These are phyloP conservation scores for Sigmodon hispidus DNA, from an alignment of 2,113 vertebrate genomes.

Conservation along the genomic window DNA sequence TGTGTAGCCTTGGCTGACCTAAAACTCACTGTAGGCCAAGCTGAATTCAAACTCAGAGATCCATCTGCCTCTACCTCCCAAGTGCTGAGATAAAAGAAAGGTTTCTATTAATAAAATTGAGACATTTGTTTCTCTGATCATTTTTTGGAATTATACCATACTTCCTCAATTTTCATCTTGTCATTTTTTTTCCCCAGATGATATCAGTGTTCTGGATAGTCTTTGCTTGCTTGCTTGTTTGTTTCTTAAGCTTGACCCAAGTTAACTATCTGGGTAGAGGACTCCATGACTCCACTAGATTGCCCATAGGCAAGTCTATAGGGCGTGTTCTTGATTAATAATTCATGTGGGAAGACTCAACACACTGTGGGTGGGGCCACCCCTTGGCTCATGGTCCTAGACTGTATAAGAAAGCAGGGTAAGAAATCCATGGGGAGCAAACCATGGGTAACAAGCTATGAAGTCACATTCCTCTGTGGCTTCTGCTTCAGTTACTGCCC, in stretches of 20 bases:
- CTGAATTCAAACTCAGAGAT: neutral
- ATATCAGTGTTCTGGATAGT: neutral
- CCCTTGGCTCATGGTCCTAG: neutral
- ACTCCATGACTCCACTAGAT: neutral
- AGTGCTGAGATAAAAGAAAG: neutral
- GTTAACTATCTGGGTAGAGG: neutral
- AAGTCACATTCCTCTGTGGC: neutral
- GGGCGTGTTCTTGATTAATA: neutral
- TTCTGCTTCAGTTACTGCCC: neutral
- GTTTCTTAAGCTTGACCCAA: neutral
- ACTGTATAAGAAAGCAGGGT: neutral
- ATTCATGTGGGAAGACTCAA: neutral
- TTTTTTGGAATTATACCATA: slow-evolving; percentile 44
- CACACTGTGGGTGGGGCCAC: neutral
- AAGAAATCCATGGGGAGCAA: neutral
- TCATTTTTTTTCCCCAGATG: neutral
- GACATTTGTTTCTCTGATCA: neutral
- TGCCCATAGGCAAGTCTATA: neutral
- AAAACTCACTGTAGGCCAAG: neutral
- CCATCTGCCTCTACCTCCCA: too few species aligned
- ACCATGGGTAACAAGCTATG: neutral
- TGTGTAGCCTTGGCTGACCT: neutral
- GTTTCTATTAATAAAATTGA: slow-evolving; percentile 11
- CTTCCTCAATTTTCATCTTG: slow-evolving; percentile 16
- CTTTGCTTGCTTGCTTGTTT: too few species aligned